Base-by-base conservation (phyloP, 2,888 invertebrate species). In the Folsomia candida region DNA sequence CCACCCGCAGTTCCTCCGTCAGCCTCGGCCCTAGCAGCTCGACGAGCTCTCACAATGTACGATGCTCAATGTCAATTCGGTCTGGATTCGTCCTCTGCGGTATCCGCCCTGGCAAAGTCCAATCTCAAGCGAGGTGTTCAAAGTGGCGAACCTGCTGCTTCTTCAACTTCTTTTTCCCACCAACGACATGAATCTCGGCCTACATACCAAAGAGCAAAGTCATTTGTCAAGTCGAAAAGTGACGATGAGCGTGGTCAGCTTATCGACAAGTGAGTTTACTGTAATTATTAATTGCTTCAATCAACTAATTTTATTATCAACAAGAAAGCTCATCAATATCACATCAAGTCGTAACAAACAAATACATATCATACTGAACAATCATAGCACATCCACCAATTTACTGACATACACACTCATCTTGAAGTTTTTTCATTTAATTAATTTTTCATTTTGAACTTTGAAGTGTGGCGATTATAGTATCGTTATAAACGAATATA, bases 241-340 rank as follows among this genome's bases (percentile, higher is more conserved):
- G 80, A 80, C 67, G 80, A 80, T 70, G 80, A 80, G 69, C 70
- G 80, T n/a, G n/a, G n/a, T n/a, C n/a, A n/a, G n/a, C n/a, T n/a
- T n/a, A n/a, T 37, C 37, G 37, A n/a, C 37, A 37, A 37, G 37
- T 37, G 14, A 37, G 37, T 37, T 37, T n/a, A n/a, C n/a, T n/a
- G n/a, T n/a, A n/a, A n/a, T n/a, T n/a, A n/a, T n/a, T n/a, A n/a
- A n/a, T n/a, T n/a, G n/a, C n/a, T n/a, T n/a, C n/a, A n/a, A n/a
- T n/a, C n/a, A n/a, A n/a, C n/a, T n/a, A n/a, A n/a, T n/a, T n/a
- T n/a, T n/a, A n/a, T n/a, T n/a, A n/a, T n/a, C n/a, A n/a, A n/a
- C n/a, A n/a, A n/a, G n/a, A n/a, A n/a, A n/a, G n/a, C n/a, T n/a
- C n/a, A n/a, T n/a, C n/a, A n/a, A n/a, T n/a, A n/a, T n/a, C n/a